Evolutionary conservation across 2,888 invertebrate species (phyloP), one percentile per base, ranked within the genome.

Genomic region (Emmelina monodactyla): DNA sequence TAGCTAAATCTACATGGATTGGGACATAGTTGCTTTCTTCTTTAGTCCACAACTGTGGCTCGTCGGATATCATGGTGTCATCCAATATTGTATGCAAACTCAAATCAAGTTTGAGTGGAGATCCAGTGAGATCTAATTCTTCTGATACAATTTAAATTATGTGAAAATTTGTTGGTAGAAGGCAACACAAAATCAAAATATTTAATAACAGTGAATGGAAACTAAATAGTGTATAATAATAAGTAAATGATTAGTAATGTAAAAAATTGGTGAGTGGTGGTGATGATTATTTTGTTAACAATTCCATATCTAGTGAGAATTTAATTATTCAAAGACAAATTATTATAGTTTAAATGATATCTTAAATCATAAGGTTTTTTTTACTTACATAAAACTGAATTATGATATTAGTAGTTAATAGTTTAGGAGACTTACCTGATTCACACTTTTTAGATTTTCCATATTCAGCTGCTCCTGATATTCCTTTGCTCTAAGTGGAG

Each of bases 91-190:
- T 62, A 41, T 82, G 80, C 15, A 78, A 51, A 46, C 78, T 80
- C 34, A 83, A 51, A 47, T 82, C 81, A 12, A 82, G 50, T 46
- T 82, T 81, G 1, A 83, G 50, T 1, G 83, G 83, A 9, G 82
- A 82, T 1, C 83, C 83, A 2, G 82, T 83, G 2, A 82, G 47
- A 7, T 83, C 82, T 2, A 82, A 44, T 35, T 75, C 76, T 44
- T n/a, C n/a, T n/a, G n/a, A n/a, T n/a, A n/a, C 12, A 13, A 29
- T 13, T 12, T 5, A 25, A 3, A n/a, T 25, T 25, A n/a, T 25
- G 25, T n/a, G 2, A 32, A 14, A 9, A 16, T 5, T 30, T n/a
- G 28, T 12, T 14, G 13, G 4, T 29, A 28, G 9, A 6, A 19
- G 9, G 5, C 5, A 19, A 19, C 9, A 6, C 9, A 19, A 19